Percentiles rank a stretch among this genome's conserved stretches.
Conservation (phyloP, 2,888 invertebrate species). For the Autographa gamma region DNA sequence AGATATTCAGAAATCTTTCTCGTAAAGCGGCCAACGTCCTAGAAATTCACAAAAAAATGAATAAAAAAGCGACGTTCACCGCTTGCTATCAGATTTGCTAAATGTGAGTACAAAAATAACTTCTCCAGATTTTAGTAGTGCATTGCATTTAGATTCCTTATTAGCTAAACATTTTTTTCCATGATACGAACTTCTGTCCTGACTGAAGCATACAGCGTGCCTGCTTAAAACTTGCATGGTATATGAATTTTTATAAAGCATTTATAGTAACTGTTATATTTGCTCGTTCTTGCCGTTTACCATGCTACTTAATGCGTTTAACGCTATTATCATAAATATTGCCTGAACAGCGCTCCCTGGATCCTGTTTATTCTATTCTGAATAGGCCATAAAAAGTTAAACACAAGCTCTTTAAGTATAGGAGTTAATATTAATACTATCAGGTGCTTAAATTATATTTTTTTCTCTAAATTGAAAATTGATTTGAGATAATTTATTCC, state of each 20-base stretch:
- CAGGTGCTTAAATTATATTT: constrained; percentile 27
- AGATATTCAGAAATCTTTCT: constrained; percentile 36
- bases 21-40: constrained; percentile 35
- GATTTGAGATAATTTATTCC: constrained; percentile 38
- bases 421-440: constrained; percentile 32
- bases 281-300: constrained; percentile 6
- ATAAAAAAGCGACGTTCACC: constrained; percentile 36
- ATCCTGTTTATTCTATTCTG: constrained; percentile 31
- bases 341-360: constrained; percentile 11
- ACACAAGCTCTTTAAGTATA: constrained; percentile 32
- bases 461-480: constrained; percentile 37
- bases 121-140: constrained; percentile 22
- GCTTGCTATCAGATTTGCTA: constrained; percentile 36
- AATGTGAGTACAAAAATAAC: constrained; percentile 18
- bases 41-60: constrained; percentile 33
- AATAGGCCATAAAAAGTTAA: constrained; percentile 40
- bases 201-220: background rate
- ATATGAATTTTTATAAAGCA: constrained; percentile 7
- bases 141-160: constrained; percentile 40
- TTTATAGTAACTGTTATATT: constrained; percentile 14
- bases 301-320: constrained; percentile 1
- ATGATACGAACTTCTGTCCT: constrained; percentile 16
- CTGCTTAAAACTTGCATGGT: constrained; percentile 11
- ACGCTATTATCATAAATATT: constrained; percentile 37
- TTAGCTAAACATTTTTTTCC: constrained; percentile 15